Conservation (phyloP, 2,797 vertebrate species). For the Lagodon rhomboides region DNA sequence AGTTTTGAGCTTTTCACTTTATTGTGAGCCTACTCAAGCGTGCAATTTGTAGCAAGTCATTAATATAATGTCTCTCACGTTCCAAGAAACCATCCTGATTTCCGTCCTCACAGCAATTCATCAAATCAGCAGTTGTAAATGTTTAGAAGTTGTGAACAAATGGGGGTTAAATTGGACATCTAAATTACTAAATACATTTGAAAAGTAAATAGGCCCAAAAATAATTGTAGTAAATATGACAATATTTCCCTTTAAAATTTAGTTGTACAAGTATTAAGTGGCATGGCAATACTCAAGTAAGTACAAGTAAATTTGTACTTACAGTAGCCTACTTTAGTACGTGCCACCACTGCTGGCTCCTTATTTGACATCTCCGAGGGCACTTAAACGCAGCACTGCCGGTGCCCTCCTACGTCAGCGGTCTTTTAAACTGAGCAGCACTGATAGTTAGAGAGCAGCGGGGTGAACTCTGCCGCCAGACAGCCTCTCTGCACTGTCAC, state of each 20-base stretch:
- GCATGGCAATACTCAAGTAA: background rate
- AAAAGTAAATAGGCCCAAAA: too few relatives aligned
- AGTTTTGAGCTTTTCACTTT: background rate
- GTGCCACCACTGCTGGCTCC: too few relatives aligned
- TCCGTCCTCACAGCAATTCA: background rate
- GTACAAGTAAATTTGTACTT: background rate
- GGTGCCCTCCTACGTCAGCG: background rate
- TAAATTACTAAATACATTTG: too few relatives aligned
- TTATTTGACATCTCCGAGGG: conserved; percentile 32
- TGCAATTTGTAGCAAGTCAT: background rate
- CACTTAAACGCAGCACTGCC: conserved; percentile 44
- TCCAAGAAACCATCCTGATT: background rate
- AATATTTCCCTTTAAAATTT: background rate
- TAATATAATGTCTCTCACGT: background rate
- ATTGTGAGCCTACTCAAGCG: background rate
- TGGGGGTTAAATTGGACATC: background rate
- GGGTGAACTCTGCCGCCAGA: background rate
- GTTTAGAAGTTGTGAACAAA: background rate
- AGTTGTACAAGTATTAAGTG: too few relatives aligned
- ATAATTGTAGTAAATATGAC: background rate
- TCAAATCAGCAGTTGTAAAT: background rate
- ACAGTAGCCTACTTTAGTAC: background rate
- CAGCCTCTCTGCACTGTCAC: fast-evolving
- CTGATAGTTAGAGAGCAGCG: background rate
- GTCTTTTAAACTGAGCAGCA: conserved; percentile 15